These are phyloP conservation scores for Tridacna crocea DNA, from an alignment of 2,888 invertebrate genomes.

Conservation along the genomic window DNA sequence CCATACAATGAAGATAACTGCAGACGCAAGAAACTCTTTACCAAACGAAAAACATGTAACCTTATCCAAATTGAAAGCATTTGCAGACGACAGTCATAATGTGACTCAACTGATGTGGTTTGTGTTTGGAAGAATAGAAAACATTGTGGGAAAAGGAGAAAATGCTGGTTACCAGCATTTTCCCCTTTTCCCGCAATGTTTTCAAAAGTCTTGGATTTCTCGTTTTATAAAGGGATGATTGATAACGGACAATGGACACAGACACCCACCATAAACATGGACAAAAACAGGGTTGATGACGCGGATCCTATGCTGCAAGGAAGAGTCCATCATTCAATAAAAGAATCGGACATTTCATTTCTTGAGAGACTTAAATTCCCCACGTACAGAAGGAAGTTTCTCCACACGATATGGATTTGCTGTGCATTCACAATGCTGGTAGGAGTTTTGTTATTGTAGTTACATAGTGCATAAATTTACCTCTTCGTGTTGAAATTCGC, in stretches of 20 bases:
- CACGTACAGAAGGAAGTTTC: conserved; percentile 33
- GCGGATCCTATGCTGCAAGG: neutral
- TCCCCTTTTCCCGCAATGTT: neutral
- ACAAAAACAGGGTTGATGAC: neutral
- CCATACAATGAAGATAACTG: too few species aligned
- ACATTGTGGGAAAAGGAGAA: neutral
- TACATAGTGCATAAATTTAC: too few species aligned
- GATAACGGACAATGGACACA: too few species aligned
- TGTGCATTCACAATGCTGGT: conserved; percentile 48
- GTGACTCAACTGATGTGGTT: neutral
- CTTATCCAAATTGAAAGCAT: neutral
- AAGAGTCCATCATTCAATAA: neutral
- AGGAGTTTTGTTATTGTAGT: neutral
- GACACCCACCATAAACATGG: neutral
- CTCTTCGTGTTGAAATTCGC: too few species aligned
- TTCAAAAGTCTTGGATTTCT: too few species aligned
- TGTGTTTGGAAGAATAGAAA: neutral
- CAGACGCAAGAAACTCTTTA: neutral
- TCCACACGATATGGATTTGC: conserved; percentile 44
- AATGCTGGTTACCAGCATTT: neutral
- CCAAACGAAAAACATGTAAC: neutral
- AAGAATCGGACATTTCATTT: neutral
- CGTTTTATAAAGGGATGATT: too few species aligned
- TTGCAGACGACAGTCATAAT: neutral
- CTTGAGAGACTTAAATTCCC: conserved; percentile 2